Evolutionary conservation across 2,113 vertebrate genomes (phyloP).

Genomic region (Geococcyx californianus): DNA sequence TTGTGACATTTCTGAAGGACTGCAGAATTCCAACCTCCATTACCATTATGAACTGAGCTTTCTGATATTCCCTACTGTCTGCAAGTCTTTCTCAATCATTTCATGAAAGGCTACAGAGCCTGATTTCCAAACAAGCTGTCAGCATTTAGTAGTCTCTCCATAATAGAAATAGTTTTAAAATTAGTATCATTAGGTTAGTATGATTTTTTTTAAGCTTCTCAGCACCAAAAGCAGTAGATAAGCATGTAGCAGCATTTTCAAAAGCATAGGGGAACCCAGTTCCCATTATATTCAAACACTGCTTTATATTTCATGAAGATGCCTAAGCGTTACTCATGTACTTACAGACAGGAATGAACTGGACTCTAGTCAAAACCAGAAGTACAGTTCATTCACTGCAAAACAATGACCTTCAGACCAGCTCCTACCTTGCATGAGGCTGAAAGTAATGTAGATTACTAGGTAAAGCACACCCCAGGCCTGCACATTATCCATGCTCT

Average conservation of each 20-base stretch:
- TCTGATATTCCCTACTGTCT: not conserved
- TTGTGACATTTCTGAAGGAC: not conserved
- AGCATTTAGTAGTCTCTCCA: not conserved
- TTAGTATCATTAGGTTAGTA: too few species aligned
- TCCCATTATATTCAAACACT: not conserved
- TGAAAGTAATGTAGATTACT: not conserved
- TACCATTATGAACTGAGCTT: not conserved
- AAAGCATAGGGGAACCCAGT: not conserved
- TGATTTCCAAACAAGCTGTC: not conserved
- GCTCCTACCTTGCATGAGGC: not conserved
- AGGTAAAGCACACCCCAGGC: not conserved
- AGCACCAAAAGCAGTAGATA: not conserved
- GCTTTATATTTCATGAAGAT: not conserved
- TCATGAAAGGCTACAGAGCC: not conserved
- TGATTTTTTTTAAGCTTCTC: not conserved
- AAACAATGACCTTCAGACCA: not conserved
- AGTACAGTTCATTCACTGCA: not conserved
- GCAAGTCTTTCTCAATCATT: not conserved
- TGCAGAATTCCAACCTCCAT: not conserved
- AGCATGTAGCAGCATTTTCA: not conserved
- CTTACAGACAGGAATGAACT: not conserved
- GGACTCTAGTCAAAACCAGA: not conserved
- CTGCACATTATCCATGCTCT: not conserved
- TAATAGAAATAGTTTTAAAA: not conserved
- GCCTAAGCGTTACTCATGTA: not conserved